Conservation (phyloP, 2,888 invertebrate genomes). For the Stramonita haemastoma region DNA sequence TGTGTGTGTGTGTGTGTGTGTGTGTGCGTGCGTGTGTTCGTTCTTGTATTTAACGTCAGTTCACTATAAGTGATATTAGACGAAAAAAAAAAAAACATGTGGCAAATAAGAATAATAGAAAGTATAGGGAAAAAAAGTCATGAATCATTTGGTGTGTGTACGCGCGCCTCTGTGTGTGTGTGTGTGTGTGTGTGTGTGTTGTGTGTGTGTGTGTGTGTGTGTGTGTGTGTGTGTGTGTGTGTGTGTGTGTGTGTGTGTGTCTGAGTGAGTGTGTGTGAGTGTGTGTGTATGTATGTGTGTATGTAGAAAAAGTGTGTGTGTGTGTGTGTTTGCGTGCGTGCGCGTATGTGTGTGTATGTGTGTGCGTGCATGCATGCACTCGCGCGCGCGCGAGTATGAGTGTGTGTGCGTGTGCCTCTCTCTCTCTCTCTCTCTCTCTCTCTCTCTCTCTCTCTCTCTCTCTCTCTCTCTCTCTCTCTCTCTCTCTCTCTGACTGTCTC, state of each 20-base stretch:
- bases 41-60: too few species aligned
- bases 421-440: slow-evolving; percentile 3
- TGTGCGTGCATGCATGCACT: neutral
- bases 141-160: too few species aligned
- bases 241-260: too few species aligned
- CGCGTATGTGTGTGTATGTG: neutral
- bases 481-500: neutral
- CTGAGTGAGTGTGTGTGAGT: neutral
- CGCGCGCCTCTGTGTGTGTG: too few species aligned
- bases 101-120: too few species aligned
- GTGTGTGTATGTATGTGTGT: neutral
- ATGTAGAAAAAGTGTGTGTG: too few species aligned
- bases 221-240: neutral
- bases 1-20: slow-evolving; percentile 10
- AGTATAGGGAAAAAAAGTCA: too few species aligned
- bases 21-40: neutral
- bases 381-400: too few species aligned
- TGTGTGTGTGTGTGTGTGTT: too few species aligned
- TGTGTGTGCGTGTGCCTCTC: too few species aligned
- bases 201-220: neutral
- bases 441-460: slow-evolving; percentile 22
- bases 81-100: too few species aligned
- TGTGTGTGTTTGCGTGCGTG: neutral
- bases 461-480: slow-evolving; percentile 6
- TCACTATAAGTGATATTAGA: too few species aligned